Evolutionary conservation across 2,797 vertebrate genomes (phyloP).

Genomic region (Arrhamphus sclerolepis): DNA sequence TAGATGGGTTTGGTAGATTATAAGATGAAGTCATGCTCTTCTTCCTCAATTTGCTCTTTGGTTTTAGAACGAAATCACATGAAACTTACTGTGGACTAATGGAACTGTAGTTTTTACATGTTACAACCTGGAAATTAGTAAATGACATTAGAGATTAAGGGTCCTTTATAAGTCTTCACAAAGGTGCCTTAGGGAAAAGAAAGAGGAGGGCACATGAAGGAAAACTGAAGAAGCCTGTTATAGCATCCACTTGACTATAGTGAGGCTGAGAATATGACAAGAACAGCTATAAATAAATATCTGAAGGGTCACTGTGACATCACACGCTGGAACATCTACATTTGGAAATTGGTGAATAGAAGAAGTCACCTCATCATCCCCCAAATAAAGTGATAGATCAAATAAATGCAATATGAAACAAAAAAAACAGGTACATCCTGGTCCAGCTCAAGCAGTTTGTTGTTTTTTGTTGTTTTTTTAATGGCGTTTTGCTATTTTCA

Average conservation of each 20-base stretch:
- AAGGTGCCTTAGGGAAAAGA: background rate
- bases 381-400: constrained; percentile 27
- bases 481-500: constrained; percentile 13
- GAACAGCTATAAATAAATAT: constrained; percentile 59
- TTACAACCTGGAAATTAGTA: background rate
- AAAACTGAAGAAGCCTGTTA: background rate
- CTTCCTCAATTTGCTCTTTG: too few species aligned
- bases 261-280: background rate
- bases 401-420: constrained; percentile 7
- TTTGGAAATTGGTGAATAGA: constrained; percentile 33
- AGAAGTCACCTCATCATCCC: constrained; percentile 19
- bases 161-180: background rate
- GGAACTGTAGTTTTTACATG: background rate
- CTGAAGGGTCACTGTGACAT: constrained; percentile 11
- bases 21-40: background rate
- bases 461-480: constrained; percentile 5
- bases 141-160: constrained; percentile 2
- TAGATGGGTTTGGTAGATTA: background rate
- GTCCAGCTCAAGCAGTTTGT: background rate
- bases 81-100: background rate
- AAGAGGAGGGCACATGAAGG: background rate
- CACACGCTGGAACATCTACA: constrained; percentile 36
- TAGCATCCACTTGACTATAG: background rate
- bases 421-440: constrained; percentile 4
- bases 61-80: too few species aligned